Evolutionary conservation across 2,113 vertebrate species (phyloP).

Genomic region (Formicarius rufipectus): DNA sequence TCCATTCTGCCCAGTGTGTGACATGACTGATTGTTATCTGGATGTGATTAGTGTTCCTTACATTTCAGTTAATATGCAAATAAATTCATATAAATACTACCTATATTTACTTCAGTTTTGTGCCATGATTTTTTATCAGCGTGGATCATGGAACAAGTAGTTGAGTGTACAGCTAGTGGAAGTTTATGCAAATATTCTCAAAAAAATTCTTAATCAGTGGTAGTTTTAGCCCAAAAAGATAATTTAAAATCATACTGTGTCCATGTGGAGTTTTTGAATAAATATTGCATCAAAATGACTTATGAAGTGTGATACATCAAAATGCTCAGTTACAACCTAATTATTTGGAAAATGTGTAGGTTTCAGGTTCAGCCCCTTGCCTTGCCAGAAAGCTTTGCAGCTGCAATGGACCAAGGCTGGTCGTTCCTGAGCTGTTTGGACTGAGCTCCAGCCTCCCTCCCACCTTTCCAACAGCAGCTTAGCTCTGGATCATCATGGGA

Average conservation of each 20-base stretch:
- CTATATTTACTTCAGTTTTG: neutral
- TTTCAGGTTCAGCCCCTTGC: neutral
- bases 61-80: neutral
- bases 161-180: neutral
- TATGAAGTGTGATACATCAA: neutral
- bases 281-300: neutral
- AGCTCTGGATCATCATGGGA: accelerated
- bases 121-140: neutral
- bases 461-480: neutral
- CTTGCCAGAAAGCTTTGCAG: neutral
- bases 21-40: neutral
- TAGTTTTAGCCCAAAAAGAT: neutral
- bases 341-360: neutral
- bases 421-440: neutral
- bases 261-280: neutral
- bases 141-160: neutral
- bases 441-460: neutral
- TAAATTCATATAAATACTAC: neutral
- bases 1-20: neutral
- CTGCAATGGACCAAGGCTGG: neutral
- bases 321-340: neutral
- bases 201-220: neutral
- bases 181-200: neutral
- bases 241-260: neutral
- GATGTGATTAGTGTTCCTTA: neutral